Conservation (phyloP, 2,113 vertebrate genomes). For the Sceloporus tristichus region DNA sequence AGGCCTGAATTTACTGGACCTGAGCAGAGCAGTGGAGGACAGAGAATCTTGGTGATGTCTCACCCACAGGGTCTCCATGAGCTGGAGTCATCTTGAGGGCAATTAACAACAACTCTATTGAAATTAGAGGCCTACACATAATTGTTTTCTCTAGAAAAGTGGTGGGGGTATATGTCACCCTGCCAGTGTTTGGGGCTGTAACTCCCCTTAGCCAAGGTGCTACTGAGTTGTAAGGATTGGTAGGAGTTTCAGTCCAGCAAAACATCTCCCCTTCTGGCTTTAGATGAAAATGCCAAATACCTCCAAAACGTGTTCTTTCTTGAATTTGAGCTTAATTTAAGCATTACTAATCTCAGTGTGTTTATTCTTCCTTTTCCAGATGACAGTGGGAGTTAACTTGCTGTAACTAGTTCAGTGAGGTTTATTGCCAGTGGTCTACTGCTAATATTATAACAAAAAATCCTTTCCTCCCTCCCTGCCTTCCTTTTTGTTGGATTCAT, state of each 20-base stretch:
- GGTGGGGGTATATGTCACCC: no score
- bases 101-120: accelerated
- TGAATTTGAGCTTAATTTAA: neutral
- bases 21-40: no score
- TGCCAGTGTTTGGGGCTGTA: no score
- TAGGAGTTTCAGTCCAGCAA: no score
- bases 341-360: neutral
- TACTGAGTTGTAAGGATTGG: no score
- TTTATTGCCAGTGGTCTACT: neutral
- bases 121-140: neutral
- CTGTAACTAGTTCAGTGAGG: neutral
- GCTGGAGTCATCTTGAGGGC: no score
- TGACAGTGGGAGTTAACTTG: neutral
- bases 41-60: no score
- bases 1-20: no score
- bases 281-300: neutral
- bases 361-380: accelerated
- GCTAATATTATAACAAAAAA: neutral
- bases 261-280: neutral
- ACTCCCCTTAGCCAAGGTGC: no score
- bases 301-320: neutral
- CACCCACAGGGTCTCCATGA: no score
- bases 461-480: neutral
- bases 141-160: neutral
- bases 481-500: neutral